A percentile compares a stretch with the other conserved stretches of the same genome.
These are phyloP conservation scores for Valencia hispanica DNA, from an alignment of 2,797 vertebrate species.

Conservation along the genomic window DNA sequence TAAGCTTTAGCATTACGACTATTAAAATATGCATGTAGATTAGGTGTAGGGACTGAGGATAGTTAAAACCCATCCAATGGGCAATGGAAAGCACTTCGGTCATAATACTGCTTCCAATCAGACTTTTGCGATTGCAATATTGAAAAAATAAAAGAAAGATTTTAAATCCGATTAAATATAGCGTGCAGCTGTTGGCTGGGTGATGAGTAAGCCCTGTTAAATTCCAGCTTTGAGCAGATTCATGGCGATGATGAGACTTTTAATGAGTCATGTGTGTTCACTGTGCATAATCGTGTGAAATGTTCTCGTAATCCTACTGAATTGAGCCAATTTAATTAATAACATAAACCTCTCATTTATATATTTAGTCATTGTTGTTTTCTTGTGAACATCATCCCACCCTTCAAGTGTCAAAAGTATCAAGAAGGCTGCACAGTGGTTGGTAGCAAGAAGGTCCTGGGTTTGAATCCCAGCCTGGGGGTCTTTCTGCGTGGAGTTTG, in stretches of 20 bases:
- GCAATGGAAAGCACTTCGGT: too few relatives aligned
- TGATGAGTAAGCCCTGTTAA: constrained; percentile 36
- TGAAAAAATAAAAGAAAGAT: too few relatives aligned
- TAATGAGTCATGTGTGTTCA: neutral
- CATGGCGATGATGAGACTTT: constrained; percentile 9
- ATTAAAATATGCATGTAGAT: too few relatives aligned
- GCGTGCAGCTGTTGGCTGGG: constrained; percentile 26
- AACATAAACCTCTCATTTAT: neutral
- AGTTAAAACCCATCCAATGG: too few relatives aligned
- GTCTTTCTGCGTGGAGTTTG: too few relatives aligned
- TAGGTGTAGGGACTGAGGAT: too few relatives aligned
- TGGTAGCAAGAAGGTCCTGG: neutral
- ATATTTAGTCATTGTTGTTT: neutral
- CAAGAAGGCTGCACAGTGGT: too few relatives aligned
- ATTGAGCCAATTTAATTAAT: neutral
- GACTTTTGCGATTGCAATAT: too few relatives aligned
- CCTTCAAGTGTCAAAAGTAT: neutral
- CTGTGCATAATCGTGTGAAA: too few relatives aligned
- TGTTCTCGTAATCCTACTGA: neutral
- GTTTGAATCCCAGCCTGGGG: too few relatives aligned
- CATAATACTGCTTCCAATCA: neutral
- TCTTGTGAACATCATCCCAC: neutral
- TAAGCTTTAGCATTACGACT: too few relatives aligned
- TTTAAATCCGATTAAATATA: too few relatives aligned
- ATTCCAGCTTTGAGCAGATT: constrained; percentile 16